Base-by-base conservation (phyloP, 2,113 vertebrate genomes). In the Onychostruthus taczanowskii region DNA sequence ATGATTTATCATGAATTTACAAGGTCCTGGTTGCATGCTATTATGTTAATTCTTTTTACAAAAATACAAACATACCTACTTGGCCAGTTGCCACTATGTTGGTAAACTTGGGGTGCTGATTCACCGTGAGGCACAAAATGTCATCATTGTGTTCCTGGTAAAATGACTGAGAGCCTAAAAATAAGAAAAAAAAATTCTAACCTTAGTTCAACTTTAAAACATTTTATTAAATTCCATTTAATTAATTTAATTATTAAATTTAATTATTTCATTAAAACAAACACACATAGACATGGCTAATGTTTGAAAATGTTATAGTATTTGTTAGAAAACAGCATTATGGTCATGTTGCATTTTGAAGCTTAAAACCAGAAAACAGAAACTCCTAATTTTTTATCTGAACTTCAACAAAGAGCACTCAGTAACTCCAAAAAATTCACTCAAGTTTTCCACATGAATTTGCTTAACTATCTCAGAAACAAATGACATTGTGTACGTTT, bases 31-130 rank as follows among this genome's bases (percentile, higher is more conserved):
- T 46, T 86, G 86, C 93, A 94, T 97, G 95, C 88, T 89, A 43
- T 80, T 86, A 67, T 2, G 21, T 96, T 95, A 95, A 89, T 94
- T 96, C 83, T 95, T 96, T 97, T 97, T 94, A 97, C 76, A 94
- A 97, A 97, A 96, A 96, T 87, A 98, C 98, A 99, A 98, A 99
- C 99, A 99, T 99, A 99, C 99, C 99, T 99, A 99, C 99, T 99
- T 99, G 99, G 98, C 99, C 99, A 97, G 99, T 99, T 98, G 99
- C 99, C 98, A 99, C 99, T 97, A 99, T 98, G 95, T 99, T 99
- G 98, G 98, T 98, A 98, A 99, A 99, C 97, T 99, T 99, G 93
- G 99, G 99, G 92, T 99, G 99, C 95, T 99, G 99, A 98, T 99
- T 99, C 97, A 99, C 98, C 97, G 99, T 99, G 98, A 99, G 98